A percentile compares a stretch with the other conserved stretches of the same genome.
Conservation (phyloP, 2,113 vertebrate genomes). For the Brachyhypopomus occidentalis region DNA sequence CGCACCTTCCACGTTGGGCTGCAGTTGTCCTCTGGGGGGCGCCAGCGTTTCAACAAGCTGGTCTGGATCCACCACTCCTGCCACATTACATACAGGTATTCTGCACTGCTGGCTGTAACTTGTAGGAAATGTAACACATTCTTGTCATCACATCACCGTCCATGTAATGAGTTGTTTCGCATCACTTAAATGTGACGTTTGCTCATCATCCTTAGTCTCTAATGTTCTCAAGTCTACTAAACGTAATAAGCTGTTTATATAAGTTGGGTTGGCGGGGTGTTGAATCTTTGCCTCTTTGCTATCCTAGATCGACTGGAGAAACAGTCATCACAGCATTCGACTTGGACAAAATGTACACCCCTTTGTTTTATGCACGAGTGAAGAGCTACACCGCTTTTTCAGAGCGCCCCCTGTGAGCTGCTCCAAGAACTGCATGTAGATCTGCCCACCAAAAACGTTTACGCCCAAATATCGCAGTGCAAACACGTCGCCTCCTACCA, state of each 20-base stretch:
- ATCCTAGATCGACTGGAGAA: constrained; percentile 87
- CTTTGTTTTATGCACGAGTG: constrained; percentile 93
- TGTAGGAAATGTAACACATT: background rate
- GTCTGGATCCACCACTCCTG: constrained; percentile 98
- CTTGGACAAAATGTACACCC: constrained; percentile 95
- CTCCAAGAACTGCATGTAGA: constrained; percentile 35
- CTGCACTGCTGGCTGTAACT: background rate
- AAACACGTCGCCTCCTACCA: constrained; percentile 15
- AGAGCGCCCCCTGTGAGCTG: constrained; percentile 86
- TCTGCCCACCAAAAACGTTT: constrained; percentile 15
- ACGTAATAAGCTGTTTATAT: background rate
- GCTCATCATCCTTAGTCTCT: background rate
- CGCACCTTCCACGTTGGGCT: constrained; percentile 93
- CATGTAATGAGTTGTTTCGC: too few relatives aligned
- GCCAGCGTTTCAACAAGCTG: constrained; percentile 91
- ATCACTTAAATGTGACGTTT: too few relatives aligned
- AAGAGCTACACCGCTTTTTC: constrained; percentile 96
- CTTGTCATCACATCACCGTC: background rate
- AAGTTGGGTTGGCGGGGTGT: too few relatives aligned
- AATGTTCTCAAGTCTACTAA: background rate
- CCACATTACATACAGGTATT: constrained; percentile 89
- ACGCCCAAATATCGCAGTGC: constrained; percentile 16
- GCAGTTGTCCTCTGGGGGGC: constrained; percentile 88
- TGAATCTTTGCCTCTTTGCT: constrained; percentile 40
- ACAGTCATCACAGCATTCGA: constrained; percentile 91